Base-by-base conservation (phyloP, 2,888 invertebrate genomes). In the Encarsia formosa region DNA sequence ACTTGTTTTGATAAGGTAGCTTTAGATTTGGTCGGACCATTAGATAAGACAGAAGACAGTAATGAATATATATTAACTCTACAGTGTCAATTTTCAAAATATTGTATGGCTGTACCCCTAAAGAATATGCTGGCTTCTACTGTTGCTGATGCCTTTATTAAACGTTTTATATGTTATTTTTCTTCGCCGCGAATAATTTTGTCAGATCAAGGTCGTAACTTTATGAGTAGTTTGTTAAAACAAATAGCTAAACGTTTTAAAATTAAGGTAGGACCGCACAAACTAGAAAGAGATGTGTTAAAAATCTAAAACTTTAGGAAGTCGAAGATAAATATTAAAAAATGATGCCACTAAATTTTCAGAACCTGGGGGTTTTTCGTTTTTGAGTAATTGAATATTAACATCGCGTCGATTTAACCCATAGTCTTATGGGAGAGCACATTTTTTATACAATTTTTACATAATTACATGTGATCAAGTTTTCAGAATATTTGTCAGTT, bases 11-110 rank as follows among this genome's bases (percentile, higher is more conserved):
- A 60, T n/a, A 52, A 57, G 23, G 35, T 62, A n/a, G 47, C 47
- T 9, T 15, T 60, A 19, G 62, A 63, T 32, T 51, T 61, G 8
- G 62, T 63, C 18, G 62, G 61, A 1, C 61, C 61, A 2, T 35
- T 61, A 29, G 45, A 54, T 1, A 42, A 35, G 8, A 58, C 60
- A 5, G 4, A 29, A 8, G 20, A 38, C 2, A 4, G 18, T 3
- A 4, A 16, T 4, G 9, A 8, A 35, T 35, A 35, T 18, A 35
- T 35, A 16, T 4, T 35, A 2, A 35, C 35, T 4, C n/a, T 35
- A 16, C 18, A 8, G 18, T 15, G 16, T 18, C 35, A 35, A 35
- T 18, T 35, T 4, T 8, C 5, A 13, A n/a, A 40, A 24, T 40
- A 9, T 40, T 15, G 24, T 40, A n/a, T 40, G 5, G 40, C 40